Percentiles rank a stretch among this genome's conserved stretches.
Conservation (phyloP, 2,888 invertebrate species). For the Dexiosoma caninum region DNA sequence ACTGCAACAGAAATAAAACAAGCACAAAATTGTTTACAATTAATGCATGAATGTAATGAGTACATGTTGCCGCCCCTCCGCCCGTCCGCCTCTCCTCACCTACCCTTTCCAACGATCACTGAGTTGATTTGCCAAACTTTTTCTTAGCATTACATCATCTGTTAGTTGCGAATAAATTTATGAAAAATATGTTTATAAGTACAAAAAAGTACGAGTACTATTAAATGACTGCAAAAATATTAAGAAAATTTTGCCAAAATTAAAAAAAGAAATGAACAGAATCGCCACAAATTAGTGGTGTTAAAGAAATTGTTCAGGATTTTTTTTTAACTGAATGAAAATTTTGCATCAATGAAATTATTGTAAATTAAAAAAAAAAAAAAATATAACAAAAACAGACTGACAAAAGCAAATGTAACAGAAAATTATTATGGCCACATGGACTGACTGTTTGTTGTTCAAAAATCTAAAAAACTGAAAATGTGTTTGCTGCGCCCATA, state of each 20-base stretch:
- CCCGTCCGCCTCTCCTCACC: no score
- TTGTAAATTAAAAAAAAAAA: conserved; percentile 12
- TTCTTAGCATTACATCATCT: conserved; percentile 51
- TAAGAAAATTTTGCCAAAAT: conserved; percentile 17
- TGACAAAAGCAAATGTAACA: conserved; percentile 34
- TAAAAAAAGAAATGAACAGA: conserved; percentile 50
- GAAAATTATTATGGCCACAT: conserved; percentile 12
- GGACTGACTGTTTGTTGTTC: neutral
- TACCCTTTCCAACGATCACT: no score
- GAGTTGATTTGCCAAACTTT: conserved; percentile 56
- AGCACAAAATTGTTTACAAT: conserved; percentile 44
- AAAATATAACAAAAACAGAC: conserved; percentile 7
- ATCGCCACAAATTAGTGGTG: conserved; percentile 52
- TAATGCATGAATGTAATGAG: conserved; percentile 6
- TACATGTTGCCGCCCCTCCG: neutral
- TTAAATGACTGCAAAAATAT: neutral
- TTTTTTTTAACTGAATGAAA: conserved; percentile 53
- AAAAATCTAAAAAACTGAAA: conserved; percentile 16
- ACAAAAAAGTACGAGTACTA: neutral
- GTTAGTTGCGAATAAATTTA: conserved; percentile 16
- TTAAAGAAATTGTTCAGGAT: conserved; percentile 29
- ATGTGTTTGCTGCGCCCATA: conserved; percentile 23
- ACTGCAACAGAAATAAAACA: conserved; percentile 41
- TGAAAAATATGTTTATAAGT: neutral
- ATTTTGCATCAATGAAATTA: conserved; percentile 57